A percentile compares a stretch with the other conserved stretches of the same genome.
phyloP scores from a whole-genome alignment of 2,797 vertebrate species.

The Lophius americanus region DNA sequence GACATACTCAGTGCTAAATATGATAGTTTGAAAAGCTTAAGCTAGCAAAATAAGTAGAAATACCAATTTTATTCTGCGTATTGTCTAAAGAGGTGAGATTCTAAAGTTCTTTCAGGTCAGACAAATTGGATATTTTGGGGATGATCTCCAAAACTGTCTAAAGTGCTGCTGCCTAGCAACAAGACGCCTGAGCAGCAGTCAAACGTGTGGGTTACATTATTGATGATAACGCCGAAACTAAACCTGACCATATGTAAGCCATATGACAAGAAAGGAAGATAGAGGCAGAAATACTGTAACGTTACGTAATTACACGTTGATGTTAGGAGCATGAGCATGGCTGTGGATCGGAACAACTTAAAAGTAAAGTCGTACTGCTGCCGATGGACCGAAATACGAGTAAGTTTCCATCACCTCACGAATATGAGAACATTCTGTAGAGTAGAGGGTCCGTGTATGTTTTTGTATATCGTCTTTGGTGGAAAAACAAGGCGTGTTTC shows the following conservation, averaged over 20 bases:
- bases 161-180: slow-evolving; percentile 66
- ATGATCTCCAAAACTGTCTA: no score
- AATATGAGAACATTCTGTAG: background rate
- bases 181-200: slow-evolving; percentile 44
- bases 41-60: background rate
- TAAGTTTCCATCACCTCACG: slow-evolving; percentile 31
- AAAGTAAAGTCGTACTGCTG: slow-evolving; percentile 1
- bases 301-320: slow-evolving; percentile 2
- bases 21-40: background rate
- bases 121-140: no score
- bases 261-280: slow-evolving; percentile 46
- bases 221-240: slow-evolving; percentile 68
- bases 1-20: background rate
- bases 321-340: slow-evolving; percentile 20
- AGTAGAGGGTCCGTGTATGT: background rate
- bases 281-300: slow-evolving; percentile 4
- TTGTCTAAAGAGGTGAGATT: background rate
- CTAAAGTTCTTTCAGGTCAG: no score
- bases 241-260: slow-evolving; percentile 46
- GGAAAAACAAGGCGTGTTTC: no score
- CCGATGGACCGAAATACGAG: slow-evolving; percentile 34
- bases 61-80: background rate
- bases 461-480: no score
- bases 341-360: slow-evolving; percentile 17
- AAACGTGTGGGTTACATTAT: slow-evolving; percentile 74